Evolutionary conservation across 2,888 invertebrate species (phyloP), one percentile per base, ranked within the genome.

Genomic region (Torymus texanus): DNA sequence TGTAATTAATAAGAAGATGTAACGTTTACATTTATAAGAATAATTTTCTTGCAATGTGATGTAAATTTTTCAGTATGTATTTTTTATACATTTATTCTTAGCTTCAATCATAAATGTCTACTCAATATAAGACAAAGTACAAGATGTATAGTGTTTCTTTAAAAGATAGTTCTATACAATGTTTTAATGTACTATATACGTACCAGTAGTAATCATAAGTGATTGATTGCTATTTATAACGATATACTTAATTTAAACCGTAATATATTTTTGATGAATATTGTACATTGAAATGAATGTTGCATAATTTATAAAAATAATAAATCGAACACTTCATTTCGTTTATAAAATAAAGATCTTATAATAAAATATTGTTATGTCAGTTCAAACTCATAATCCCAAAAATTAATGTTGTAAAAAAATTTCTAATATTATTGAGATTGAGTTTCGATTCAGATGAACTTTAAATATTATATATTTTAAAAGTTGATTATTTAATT

Each of bases 231-330:
- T 55, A 16, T 63, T 56, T 70, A 56, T 13, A 55, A 50, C 51
- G 53, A 61, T 63, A 41, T 70, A 63, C 24, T 67, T 70, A 70
- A 70, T 61, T 70, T n/a, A 70, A 74, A 80, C 63, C 72, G 83
- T 85, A 86, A 86, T 85, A 86, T 87, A 86, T 86, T 85, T 78
- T 84, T 73, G 29, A 29, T 29, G 75, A 85, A 81, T 72, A 83
- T 83, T 83, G 81, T 84, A 81, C 76, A 82, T 82, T 71, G 75
- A 77, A 24, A 71, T 80, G 83, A 74, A 65, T 78, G 80, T 29
- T 29, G 29, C 29, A 29, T 29, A 29, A 29, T 29, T 29, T 29
- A 56, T 82, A 83, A 82, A 71, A 62, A 72, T 62, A 70, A 58
- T 29, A 58, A 29, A 59, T 67, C 14, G 14, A n/a, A 62, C 16